Evolutionary conservation across 2,797 vertebrate species (phyloP).

Genomic region (Tapirus indicus): DNA sequence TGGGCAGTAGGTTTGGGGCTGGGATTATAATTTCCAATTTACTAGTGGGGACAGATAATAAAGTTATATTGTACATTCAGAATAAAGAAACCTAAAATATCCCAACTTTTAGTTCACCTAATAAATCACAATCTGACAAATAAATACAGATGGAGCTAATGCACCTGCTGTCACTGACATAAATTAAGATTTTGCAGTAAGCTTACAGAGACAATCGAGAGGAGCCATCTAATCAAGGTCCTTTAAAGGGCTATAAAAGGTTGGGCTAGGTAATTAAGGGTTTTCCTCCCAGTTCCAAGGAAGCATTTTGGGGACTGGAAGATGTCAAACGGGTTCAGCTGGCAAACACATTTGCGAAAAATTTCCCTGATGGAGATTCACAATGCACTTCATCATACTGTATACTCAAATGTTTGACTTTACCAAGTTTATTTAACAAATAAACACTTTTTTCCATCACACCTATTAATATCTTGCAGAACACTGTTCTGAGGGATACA

Average conservation of each 20-base stretch:
- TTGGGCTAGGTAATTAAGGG: background rate
- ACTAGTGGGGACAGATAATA: background rate
- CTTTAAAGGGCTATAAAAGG: conserved; percentile 8
- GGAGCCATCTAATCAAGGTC: background rate
- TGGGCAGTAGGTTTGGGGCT: conserved; percentile 28
- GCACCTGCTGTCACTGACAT: background rate
- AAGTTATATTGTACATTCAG: background rate
- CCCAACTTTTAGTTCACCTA: conserved; percentile 48
- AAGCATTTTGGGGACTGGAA: conserved; percentile 25
- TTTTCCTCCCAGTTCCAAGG: conserved; percentile 26
- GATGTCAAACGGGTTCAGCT: background rate
- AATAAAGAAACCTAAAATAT: conserved; percentile 53
- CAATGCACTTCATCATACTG: background rate
- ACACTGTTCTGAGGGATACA: background rate
- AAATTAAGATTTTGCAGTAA: conserved; percentile 30
- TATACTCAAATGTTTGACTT: conserved; percentile 16
- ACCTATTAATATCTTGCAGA: background rate
- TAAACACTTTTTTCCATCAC: background rate
- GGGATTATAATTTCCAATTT: conserved; percentile 58
- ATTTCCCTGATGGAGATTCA: conserved; percentile 4
- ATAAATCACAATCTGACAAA: conserved; percentile 30
- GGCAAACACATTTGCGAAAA: conserved; percentile 31
- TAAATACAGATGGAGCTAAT: background rate
- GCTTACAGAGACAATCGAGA: background rate
- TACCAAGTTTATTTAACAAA: conserved; percentile 15